phyloP scores from a whole-genome alignment of 2,797 vertebrate species.

The Periophthalmus magnuspinnatus region DNA sequence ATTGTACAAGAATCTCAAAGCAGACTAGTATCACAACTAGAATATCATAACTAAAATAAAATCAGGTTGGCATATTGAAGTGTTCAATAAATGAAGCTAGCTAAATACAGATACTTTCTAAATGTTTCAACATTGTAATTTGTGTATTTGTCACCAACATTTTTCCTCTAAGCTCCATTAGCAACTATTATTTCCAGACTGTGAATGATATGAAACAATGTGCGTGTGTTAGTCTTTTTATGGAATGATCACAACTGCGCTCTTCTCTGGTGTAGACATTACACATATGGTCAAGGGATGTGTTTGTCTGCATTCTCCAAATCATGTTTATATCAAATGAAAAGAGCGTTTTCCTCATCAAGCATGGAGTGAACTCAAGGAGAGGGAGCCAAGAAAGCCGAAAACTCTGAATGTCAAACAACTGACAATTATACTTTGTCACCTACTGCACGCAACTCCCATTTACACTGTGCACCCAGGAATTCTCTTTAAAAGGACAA shows the following conservation, averaged over 20 bases:
- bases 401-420: background rate
- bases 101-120: constrained; percentile 25
- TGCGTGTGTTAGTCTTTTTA: constrained; percentile 66
- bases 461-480: background rate
- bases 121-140: constrained; percentile 33
- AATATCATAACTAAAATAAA: background rate
- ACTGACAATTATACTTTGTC: background rate
- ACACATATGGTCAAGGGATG: constrained; percentile 64
- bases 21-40: background rate
- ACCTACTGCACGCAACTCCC: background rate
- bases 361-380: background rate
- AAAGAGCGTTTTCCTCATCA: constrained; percentile 28
- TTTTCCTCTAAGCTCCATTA: constrained; percentile 72
- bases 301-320: constrained; percentile 53
- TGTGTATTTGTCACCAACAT: constrained; percentile 39
- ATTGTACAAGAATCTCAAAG: background rate
- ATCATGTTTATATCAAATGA: constrained; percentile 44
- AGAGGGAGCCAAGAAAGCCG: constrained; percentile 7
- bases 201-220: constrained; percentile 72
- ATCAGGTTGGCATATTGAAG: constrained; percentile 17
- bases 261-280: constrained; percentile 50
- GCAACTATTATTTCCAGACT: constrained; percentile 77
- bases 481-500: background rate
- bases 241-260: constrained; percentile 62
- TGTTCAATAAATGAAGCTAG: constrained; percentile 20